These are phyloP conservation scores for Pseudochirops corinnae DNA, from an alignment of 2,797 vertebrate species.

Conservation along the genomic window DNA sequence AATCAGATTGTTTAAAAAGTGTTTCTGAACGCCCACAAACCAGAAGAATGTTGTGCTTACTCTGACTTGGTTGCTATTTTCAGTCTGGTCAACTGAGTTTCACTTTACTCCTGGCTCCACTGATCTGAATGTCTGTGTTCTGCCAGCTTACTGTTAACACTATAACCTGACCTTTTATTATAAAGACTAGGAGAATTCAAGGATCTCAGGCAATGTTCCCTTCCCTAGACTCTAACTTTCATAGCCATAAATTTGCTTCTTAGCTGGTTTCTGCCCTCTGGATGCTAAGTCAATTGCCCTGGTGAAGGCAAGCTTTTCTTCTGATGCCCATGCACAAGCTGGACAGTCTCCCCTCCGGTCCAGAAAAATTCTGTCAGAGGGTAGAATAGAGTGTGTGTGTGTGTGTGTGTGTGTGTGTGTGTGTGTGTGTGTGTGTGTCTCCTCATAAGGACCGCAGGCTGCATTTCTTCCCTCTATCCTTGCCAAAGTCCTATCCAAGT, in stretches of 20 bases:
- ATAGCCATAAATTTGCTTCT: neutral
- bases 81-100: neutral
- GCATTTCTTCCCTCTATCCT: neutral
- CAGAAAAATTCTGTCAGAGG: neutral
- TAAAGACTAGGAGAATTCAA: neutral
- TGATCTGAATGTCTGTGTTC: neutral
- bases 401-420: no score
- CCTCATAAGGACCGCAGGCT: neutral
- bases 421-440: neutral
- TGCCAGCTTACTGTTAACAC: neutral
- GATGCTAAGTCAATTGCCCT: neutral
- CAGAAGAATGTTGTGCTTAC: neutral
- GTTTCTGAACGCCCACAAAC: neutral
- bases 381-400: neutral
- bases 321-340: neutral
- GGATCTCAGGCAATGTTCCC: neutral
- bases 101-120: neutral
- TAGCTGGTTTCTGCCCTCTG: neutral
- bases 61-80: constrained; percentile 22
- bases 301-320: neutral
- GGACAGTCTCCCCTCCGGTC: neutral
- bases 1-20: neutral
- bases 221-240: constrained; percentile 28
- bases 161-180: neutral
- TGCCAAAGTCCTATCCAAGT: neutral